Evolutionary conservation across 2,113 vertebrate species (phyloP).

Genomic region (Myrmophylax atrothorax): DNA sequence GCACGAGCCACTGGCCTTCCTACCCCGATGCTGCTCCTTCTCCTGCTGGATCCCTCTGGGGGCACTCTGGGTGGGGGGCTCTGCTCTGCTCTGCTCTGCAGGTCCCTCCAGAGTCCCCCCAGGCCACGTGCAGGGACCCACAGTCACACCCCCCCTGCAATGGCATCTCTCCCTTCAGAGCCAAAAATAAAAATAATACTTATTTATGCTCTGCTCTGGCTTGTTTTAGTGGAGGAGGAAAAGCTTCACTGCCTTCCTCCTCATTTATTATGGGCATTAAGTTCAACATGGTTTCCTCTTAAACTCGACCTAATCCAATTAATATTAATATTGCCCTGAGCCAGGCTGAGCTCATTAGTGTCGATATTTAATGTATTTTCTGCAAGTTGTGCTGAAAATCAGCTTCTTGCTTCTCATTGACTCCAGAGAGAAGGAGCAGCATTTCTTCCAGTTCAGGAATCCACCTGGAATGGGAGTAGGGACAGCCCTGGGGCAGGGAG

Average conservation of each 20-base stretch:
- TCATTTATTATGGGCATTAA: slow-evolving; percentile 13
- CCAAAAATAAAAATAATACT: not conserved
- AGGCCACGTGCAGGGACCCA: fast-evolving
- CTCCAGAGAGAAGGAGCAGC: not conserved
- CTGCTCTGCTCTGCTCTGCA: not conserved
- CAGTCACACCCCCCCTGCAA: fast-evolving
- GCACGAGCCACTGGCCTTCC: not conserved
- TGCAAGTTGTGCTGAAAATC: not conserved
- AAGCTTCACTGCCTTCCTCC: slow-evolving; percentile 27
- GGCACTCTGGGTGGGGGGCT: not conserved
- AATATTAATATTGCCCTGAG: slow-evolving; percentile 25
- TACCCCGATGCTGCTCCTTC: not conserved
- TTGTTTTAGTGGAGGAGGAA: not conserved
- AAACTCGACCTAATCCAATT: not conserved
- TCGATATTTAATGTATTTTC: slow-evolving; percentile 26
- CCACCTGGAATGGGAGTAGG: fast-evolving
- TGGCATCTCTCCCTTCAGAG: not conserved
- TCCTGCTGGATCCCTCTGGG: not conserved
- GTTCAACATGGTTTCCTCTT: slow-evolving; percentile 50
- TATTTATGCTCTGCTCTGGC: not conserved
- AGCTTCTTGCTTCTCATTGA: not conserved
- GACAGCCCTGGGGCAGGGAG: not conserved
- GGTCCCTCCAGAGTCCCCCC: not conserved
- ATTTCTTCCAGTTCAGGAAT: not conserved
- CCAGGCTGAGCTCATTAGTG: slow-evolving; percentile 44